A percentile compares a stretch with the other conserved stretches of the same genome.
Conservation (phyloP, 2,888 invertebrate species). For the Chydorus sphaericus region DNA sequence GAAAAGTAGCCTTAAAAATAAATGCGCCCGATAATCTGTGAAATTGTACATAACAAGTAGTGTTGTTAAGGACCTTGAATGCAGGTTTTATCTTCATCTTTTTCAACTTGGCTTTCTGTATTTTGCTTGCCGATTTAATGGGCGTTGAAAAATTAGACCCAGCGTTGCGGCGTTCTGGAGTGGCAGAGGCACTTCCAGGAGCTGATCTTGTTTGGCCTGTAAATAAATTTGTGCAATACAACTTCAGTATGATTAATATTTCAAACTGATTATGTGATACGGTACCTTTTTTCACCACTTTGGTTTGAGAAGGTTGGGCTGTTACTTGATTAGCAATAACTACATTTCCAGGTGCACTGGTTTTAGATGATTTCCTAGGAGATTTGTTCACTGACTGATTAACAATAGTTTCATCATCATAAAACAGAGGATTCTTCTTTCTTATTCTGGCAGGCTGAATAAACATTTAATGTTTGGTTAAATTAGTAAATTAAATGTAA, state of each 20-base stretch:
- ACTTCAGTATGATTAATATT: not conserved
- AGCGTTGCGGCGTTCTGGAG: slow-evolving; percentile 5
- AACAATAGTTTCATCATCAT: slow-evolving; percentile 47
- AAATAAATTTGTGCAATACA: too few species aligned
- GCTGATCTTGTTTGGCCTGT: slow-evolving; percentile 11
- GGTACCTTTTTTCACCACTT: not conserved
- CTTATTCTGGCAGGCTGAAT: slow-evolving; percentile 61
- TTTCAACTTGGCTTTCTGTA: slow-evolving; percentile 7
- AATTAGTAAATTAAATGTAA: not conserved
- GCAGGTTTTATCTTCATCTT: slow-evolving; percentile 31
- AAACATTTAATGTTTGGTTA: not conserved
- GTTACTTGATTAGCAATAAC: slow-evolving; percentile 5
- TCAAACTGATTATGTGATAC: not conserved
- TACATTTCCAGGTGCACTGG: slow-evolving; percentile 3
- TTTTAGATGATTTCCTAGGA: not conserved
- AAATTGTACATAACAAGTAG: too few species aligned
- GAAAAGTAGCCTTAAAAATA: too few species aligned
- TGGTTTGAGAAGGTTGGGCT: not conserved
- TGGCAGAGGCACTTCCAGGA: not conserved
- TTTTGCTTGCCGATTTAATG: not conserved
- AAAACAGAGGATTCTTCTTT: slow-evolving; percentile 76
- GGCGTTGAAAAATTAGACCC: slow-evolving; percentile 8
- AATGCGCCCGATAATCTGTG: too few species aligned
- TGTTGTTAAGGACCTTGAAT: too few species aligned
- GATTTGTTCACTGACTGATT: not conserved